Base-by-base conservation (phyloP, 1,140 invertebrate genomes). In the Hetaerina americana region DNA sequence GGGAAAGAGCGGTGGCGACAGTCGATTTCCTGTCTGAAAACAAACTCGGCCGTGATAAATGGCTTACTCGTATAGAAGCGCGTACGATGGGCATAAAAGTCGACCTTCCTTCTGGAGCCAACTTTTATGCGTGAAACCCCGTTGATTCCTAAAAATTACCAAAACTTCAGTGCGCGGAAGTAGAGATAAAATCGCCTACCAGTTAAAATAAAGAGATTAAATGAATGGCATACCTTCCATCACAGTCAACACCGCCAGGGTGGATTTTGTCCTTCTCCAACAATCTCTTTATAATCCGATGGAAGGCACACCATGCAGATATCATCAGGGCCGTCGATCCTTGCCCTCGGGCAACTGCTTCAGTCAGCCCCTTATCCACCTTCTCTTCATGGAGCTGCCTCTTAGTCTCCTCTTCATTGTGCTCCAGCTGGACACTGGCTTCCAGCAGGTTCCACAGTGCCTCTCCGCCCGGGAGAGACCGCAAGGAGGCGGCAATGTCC, bases 241-340 rank as follows among this genome's bases (percentile, higher is more conserved):
- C 75, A 29, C 78, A 77, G 75, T 87, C 85, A 66, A 75, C 75
- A 24, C 76, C 77, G 67, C 83, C 79, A 29, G 82, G 77, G 74
- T 82, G 77, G 5, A 80, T 57, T 2, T n/a, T 78, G 25, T 81
- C 82, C 12, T 78, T 71, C 40, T 80, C 78, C 29, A 86, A 72
- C n/a, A 85, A 72, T 67, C 76, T 77, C 22, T 79, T 74, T 24
- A 86, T 70, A 26, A 83, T 72, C 29, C 78, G 76, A 22, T 77
- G 78, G 57, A 82, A 81, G 5, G 82, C 85, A 18, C 83, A 75
- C 85, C 85, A 87, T 66, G 82, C 80, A 5, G 84, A 81, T 76
- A 84, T 80, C 5, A 87, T 75, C 66, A 80, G 72, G 18, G 76
- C 79, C 66, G 72, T 74, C 28, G 76, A 66, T 12, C 49, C 73